Evolutionary conservation across 30 jellyfish, hydroid and myxozoan genomes (phyloP).

Genomic region (Turritopsis rubra): DNA sequence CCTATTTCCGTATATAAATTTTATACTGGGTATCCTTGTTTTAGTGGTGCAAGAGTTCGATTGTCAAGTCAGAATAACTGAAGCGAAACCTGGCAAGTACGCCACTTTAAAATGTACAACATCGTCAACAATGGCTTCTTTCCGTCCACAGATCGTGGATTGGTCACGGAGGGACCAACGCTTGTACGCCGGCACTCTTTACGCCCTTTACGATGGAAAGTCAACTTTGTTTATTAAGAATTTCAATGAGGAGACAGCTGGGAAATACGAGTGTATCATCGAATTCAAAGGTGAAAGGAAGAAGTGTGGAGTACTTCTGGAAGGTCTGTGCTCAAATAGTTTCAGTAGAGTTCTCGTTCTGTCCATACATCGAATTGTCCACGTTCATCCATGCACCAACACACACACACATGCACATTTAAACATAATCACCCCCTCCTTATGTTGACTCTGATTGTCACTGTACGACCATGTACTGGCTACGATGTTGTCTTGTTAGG

Average conservation of each 20-base stretch:
- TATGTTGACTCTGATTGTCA: too few species aligned
- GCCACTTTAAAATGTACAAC: not conserved
- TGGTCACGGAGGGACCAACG: conserved; percentile 9
- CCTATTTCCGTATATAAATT: too few species aligned
- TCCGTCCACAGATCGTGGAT: not conserved
- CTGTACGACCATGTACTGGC: too few species aligned
- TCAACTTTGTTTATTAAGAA: not conserved
- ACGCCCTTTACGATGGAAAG: not conserved
- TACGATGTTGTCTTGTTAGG: too few species aligned
- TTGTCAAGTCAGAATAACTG: not conserved
- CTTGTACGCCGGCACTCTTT: not conserved
- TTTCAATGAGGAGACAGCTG: not conserved
- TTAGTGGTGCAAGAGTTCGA: not conserved
- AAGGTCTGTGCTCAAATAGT: not conserved
- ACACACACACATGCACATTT: not conserved
- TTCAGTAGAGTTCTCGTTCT: not conserved
- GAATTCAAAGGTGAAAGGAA: not conserved
- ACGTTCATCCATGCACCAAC: not conserved
- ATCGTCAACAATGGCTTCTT: not conserved
- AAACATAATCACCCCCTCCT: not conserved
- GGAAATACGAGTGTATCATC: not conserved
- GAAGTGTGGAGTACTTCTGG: not conserved
- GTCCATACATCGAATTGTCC: not conserved
- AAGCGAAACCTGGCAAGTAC: not conserved
- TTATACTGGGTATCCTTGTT: not conserved